These are phyloP conservation scores for Argyresthia albistria DNA, from an alignment of 2,888 invertebrate genomes.

Conservation along the genomic window DNA sequence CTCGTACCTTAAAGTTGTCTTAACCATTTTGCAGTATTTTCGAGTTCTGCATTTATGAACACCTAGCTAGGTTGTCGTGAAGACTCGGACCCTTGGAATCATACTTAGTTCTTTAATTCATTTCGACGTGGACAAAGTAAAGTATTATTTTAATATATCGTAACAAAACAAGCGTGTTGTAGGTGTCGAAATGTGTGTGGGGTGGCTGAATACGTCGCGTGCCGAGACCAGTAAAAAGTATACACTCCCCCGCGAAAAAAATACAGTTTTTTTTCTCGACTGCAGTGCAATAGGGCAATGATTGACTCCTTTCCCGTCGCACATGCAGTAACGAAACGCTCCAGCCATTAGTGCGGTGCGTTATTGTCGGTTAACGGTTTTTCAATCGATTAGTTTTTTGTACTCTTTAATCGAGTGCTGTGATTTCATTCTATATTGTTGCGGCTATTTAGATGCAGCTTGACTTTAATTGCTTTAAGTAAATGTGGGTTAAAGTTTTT, in stretches of 20 bases:
- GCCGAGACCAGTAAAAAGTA: neutral
- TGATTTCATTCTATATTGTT: neutral
- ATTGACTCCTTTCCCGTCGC: neutral
- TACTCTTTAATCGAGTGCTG: neutral
- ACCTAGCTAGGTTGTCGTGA: no score
- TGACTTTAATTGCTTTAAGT: neutral
- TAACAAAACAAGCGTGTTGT: no score
- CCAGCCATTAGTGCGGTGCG: slow-evolving; percentile 6
- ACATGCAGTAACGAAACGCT: slow-evolving; percentile 6
- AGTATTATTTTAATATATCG: no score
- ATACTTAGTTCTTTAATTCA: no score
- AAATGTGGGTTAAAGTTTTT: neutral
- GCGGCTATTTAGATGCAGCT: neutral
- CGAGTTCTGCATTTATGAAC: no score
- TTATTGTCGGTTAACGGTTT: slow-evolving; percentile 12
- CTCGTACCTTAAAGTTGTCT: no score
- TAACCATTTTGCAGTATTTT: no score
- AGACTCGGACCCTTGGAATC: no score
- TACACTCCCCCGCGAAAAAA: neutral
- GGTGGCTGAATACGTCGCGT: neutral
- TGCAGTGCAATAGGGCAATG: neutral
- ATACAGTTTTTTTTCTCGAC: neutral
- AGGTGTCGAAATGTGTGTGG: neutral
- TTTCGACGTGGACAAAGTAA: no score
- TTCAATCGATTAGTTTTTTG: slow-evolving; percentile 11